Percentiles rank a stretch among this genome's conserved stretches.
phyloP scores from a whole-genome alignment of 1,140 invertebrate genomes.

The Rhopalosiphum padi region DNA sequence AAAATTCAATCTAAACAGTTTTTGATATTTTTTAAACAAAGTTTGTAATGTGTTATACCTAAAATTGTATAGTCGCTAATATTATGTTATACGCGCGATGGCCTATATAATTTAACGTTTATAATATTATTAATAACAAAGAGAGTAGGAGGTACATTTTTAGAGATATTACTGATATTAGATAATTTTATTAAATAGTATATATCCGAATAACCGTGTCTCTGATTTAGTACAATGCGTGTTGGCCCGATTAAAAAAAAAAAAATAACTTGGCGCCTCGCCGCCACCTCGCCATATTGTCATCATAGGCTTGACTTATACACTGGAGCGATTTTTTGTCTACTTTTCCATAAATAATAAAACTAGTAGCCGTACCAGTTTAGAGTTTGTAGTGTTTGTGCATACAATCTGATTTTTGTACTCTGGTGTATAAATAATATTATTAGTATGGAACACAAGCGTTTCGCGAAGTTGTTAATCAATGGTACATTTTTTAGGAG shows the following conservation, averaged over 20 bases:
- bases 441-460: no score
- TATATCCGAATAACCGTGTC: neutral
- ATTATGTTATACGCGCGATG: neutral
- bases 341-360: neutral
- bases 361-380: no score
- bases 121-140: neutral
- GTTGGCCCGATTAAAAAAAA: neutral
- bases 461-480: no score
- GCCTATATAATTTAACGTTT: neutral
- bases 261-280: neutral
- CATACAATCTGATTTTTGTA: no score
- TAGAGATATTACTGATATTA: no score
- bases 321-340: neutral
- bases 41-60: neutral
- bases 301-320: neutral
- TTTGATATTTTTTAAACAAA: neutral
- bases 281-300: neutral
- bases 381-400: no score
- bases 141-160: neutral
- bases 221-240: neutral
- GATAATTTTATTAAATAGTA: neutral
- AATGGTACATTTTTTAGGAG: no score
- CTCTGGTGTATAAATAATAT: no score
- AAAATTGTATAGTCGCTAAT: no score
- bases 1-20: neutral